Evolutionary conservation across 2,888 invertebrate genomes (phyloP).

Genomic region (Neoitamus cyanurus): DNA sequence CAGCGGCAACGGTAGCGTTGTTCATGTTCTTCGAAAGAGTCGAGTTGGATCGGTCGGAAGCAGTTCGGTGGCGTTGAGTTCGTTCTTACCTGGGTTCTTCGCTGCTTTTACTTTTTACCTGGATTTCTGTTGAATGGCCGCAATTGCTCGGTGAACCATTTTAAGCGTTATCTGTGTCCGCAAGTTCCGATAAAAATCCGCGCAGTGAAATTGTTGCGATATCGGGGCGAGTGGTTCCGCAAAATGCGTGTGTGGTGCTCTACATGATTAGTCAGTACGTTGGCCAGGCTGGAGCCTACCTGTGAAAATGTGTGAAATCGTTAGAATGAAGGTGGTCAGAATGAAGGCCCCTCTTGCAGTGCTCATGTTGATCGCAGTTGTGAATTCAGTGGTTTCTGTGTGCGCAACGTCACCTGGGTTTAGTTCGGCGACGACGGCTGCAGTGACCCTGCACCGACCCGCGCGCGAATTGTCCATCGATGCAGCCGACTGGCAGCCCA

Average conservation of each 20-base stretch:
- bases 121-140: not conserved
- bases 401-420: conserved; percentile 18
- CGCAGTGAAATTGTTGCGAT: not conserved
- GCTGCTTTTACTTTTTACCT: not conserved
- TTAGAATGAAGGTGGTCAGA: conserved; percentile 3
- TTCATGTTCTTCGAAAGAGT: conserved; percentile 7
- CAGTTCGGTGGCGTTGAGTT: not conserved
- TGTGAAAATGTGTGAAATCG: conserved; percentile 7
- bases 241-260: not conserved
- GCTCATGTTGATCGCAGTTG: not conserved
- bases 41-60: not conserved
- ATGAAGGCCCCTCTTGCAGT: not conserved
- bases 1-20: not conserved
- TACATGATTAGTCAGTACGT: not conserved
- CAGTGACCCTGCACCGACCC: not conserved
- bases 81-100: not conserved
- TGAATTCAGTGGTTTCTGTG: not conserved
- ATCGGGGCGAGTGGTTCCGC: not conserved
- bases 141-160: not conserved
- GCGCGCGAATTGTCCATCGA: not conserved
- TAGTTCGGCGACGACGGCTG: not conserved
- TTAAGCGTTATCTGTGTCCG: not conserved
- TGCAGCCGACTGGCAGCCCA: conserved; percentile 55
- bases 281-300: conserved; percentile 8
- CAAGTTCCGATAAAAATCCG: not conserved